Conservation (phyloP, 2,797 vertebrate species). For the Todus mexicanus region DNA sequence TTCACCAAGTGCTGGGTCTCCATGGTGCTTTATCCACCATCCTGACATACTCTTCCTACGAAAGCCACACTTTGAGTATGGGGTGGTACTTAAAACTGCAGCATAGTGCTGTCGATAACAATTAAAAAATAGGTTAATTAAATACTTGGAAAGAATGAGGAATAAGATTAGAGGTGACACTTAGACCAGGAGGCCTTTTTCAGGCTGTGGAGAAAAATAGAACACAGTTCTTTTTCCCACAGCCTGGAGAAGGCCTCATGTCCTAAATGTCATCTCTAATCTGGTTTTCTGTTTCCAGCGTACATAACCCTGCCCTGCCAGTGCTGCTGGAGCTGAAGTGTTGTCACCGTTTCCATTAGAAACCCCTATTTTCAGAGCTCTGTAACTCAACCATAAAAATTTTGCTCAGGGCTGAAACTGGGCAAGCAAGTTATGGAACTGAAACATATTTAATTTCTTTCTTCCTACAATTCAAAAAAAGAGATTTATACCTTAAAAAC, state of each 20-base stretch:
- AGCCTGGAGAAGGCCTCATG: conserved; percentile 24
- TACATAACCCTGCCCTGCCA: background rate
- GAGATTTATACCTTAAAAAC: background rate
- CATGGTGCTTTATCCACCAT: background rate
- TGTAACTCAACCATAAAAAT: conserved; percentile 20
- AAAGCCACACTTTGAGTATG: background rate
- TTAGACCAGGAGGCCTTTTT: conserved; percentile 16
- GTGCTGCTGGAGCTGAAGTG: background rate
- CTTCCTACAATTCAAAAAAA: background rate
- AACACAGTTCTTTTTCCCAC: conserved; percentile 43
- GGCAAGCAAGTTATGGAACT: background rate
- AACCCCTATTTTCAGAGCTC: conserved; percentile 36
- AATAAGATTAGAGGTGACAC: conserved; percentile 22
- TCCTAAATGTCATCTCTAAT: conserved; percentile 64
- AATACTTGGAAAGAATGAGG: background rate
- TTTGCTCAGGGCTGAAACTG: conserved; percentile 27
- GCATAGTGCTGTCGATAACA: background rate
- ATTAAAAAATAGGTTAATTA: conserved; percentile 23
- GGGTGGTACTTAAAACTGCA: background rate
- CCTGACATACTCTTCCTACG: background rate
- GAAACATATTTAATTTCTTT: background rate
- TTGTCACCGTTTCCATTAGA: conserved; percentile 49
- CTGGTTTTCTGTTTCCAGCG: conserved; percentile 47
- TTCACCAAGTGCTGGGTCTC: background rate
- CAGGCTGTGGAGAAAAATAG: conserved; percentile 22